Evolutionary conservation across 2,113 vertebrate genomes (phyloP).

Genomic region (Semnornis frantzii): DNA sequence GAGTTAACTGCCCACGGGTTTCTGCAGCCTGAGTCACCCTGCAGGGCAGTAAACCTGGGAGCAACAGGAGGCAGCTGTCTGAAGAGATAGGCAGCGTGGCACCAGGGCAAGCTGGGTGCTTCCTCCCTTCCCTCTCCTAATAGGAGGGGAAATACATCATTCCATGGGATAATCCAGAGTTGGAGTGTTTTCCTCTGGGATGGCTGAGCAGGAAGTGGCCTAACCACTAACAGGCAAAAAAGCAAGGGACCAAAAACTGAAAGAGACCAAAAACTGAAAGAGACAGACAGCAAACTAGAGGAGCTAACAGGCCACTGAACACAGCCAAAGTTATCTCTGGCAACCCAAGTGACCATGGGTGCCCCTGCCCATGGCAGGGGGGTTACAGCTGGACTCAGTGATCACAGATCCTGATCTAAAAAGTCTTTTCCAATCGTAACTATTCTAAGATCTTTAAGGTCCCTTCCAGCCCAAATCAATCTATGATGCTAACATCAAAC

Average conservation of each 20-base stretch:
- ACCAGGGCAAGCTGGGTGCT: fast-evolving
- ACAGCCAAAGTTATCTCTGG: neutral
- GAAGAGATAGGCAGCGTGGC: neutral
- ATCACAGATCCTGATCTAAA: too few relatives aligned
- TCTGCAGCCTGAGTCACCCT: neutral
- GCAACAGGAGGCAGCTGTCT: neutral
- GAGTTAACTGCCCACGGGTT: neutral
- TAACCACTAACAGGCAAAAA: neutral
- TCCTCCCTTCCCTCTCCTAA: neutral
- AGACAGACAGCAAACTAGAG: neutral
- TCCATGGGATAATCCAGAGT: neutral
- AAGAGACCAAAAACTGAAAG: neutral
- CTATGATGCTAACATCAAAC: neutral
- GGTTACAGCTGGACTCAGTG: too few relatives aligned
- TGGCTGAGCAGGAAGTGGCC: neutral
- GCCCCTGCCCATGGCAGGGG: too few relatives aligned
- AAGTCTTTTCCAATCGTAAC: too few relatives aligned
- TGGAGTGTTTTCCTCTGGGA: neutral
- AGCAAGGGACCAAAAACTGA: neutral
- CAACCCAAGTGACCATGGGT: too few relatives aligned
- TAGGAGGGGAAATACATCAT: neutral
- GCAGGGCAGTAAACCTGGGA: neutral
- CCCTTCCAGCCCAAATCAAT: too few relatives aligned
- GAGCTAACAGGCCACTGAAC: neutral
- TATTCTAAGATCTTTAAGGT: too few relatives aligned